Conservation (phyloP, 1,140 invertebrate genomes). For the Drosophila tropicalis region DNA sequence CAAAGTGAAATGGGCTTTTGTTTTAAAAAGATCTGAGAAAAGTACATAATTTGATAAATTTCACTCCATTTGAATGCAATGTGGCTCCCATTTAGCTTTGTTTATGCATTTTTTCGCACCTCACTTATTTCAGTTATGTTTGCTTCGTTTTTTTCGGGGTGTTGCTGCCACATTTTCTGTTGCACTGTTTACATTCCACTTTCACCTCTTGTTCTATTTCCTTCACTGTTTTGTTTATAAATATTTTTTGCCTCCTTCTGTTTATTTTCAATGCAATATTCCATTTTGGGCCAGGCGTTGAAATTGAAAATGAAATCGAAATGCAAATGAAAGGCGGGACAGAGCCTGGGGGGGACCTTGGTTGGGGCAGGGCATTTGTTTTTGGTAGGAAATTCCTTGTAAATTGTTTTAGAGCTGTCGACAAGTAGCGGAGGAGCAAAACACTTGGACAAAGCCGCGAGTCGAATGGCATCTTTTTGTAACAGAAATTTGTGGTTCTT, state of each 20-base stretch:
- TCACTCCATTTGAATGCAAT: conserved; percentile 34
- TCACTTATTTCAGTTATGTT: conserved; percentile 16
- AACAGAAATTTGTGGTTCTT: conserved; percentile 9
- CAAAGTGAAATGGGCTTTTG: not conserved
- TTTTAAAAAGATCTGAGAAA: not conserved
- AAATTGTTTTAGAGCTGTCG: conserved; percentile 63
- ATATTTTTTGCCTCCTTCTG: conserved; percentile 53
- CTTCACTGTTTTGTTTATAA: conserved; percentile 72
- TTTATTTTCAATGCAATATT: conserved; percentile 78
- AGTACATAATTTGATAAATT: conserved; percentile 10
- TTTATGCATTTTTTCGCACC: conserved; percentile 75
- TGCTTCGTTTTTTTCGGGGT: conserved; percentile 23
- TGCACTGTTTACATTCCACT: conserved; percentile 61
- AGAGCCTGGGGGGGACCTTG: too few species aligned
- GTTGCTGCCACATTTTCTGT: conserved; percentile 42
- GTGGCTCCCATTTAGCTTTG: conserved; percentile 19
- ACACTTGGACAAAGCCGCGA: conserved; percentile 65
- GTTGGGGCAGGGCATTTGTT: conserved; percentile 7
- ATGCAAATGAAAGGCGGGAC: conserved; percentile 2
- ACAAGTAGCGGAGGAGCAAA: conserved; percentile 17
- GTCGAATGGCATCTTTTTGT: conserved; percentile 24
- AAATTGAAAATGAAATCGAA: conserved; percentile 24
- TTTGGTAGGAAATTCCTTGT: conserved; percentile 53
- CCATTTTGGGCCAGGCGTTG: conserved; percentile 48
- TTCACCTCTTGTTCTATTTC: conserved; percentile 23